A percentile compares a stretch with the other conserved stretches of the same genome.
Conservation (phyloP, 2,113 vertebrate species). For the Holacanthus passer region DNA sequence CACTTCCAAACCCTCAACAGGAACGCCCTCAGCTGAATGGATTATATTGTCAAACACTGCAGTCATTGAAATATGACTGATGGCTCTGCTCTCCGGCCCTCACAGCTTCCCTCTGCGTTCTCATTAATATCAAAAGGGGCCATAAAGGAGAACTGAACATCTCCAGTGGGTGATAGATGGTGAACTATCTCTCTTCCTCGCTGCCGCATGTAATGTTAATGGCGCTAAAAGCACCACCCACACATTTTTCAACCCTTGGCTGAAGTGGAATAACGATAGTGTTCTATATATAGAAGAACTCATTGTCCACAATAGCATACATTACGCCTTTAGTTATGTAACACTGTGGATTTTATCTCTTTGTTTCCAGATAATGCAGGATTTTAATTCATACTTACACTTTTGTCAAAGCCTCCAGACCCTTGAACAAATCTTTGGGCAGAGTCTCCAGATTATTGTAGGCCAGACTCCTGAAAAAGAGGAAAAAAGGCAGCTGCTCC, state of each 20-base stretch:
- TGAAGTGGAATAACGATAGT: slow-evolving; percentile 63
- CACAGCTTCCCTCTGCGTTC: slow-evolving; percentile 26
- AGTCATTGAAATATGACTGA: slow-evolving; percentile 1
- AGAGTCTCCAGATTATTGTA: slow-evolving; percentile 98
- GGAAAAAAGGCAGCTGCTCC: not conserved
- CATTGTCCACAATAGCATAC: slow-evolving; percentile 23
- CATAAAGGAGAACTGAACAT: slow-evolving; percentile 18
- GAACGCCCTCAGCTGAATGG: not conserved
- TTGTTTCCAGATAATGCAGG: not conserved
- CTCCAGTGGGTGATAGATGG: slow-evolving; percentile 50
- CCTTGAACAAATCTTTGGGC: slow-evolving; percentile 98
- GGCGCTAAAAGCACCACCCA: slow-evolving; percentile 69
- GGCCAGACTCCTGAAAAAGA: slow-evolving; percentile 92
- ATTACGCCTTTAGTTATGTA: slow-evolving; percentile 10
- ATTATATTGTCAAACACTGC: slow-evolving; percentile 17
- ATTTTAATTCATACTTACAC: slow-evolving; percentile 88
- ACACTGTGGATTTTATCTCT: slow-evolving; percentile 3
- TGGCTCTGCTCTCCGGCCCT: slow-evolving; percentile 17
- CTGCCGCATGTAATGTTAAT: slow-evolving; percentile 73
- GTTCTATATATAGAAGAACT: slow-evolving; percentile 65
- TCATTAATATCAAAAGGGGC: slow-evolving; percentile 42
- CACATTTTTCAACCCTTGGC: slow-evolving; percentile 67
- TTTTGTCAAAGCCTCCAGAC: slow-evolving; percentile 97
- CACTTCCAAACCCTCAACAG: not conserved
- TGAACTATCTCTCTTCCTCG: slow-evolving; percentile 29